Evolutionary conservation across 2,797 vertebrate genomes (phyloP).

Genomic region (Enteromius mattozi): DNA sequence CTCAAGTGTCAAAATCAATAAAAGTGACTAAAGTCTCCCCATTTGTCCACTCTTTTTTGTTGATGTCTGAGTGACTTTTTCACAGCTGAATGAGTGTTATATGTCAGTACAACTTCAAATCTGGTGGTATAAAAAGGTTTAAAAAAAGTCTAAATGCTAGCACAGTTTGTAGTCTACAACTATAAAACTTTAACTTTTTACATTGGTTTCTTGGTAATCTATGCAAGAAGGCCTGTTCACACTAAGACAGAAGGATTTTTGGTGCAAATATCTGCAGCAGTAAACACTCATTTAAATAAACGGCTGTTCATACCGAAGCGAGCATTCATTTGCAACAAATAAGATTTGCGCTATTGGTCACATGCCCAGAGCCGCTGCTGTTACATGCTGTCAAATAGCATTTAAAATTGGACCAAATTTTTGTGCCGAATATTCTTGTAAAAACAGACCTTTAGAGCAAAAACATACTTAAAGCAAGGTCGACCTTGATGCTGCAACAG

Average conservation of each 20-base stretch:
- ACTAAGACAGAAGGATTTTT: neutral
- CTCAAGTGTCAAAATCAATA: slow-evolving; percentile 39
- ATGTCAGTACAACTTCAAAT: neutral
- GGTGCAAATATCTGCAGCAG: neutral
- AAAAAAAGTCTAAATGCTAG: neutral
- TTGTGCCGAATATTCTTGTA: neutral
- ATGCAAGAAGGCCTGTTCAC: neutral
- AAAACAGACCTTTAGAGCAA: neutral
- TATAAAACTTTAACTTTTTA: neutral
- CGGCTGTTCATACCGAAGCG: neutral
- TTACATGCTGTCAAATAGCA: neutral
- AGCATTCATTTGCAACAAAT: neutral
- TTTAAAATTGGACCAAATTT: neutral
- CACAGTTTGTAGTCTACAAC: neutral
- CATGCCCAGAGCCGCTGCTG: neutral
- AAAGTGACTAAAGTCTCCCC: slow-evolving; percentile 2
- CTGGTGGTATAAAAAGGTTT: neutral
- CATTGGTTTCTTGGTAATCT: neutral
- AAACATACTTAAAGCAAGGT: neutral
- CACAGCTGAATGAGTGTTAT: neutral
- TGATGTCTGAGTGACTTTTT: slow-evolving; percentile 18
- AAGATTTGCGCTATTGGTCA: neutral
- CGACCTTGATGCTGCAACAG: neutral
- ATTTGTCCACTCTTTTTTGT: neutral
- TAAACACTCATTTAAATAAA: neutral